Base-by-base conservation (phyloP, 2,888 invertebrate species). In the Mythimna lalbum region DNA sequence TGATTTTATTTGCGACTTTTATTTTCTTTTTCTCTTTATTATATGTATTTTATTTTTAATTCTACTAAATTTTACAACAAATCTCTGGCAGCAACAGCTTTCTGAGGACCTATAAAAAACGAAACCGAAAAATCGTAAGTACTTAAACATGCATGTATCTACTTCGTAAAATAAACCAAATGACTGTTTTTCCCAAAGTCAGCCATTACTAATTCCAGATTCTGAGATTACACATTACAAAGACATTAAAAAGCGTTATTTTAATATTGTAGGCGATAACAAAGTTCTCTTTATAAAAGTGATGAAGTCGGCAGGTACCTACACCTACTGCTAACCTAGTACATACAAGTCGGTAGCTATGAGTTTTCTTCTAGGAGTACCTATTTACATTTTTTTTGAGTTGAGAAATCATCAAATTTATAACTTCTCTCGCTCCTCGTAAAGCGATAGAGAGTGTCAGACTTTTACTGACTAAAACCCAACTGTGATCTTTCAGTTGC, bases 1-100 rank as follows among this genome's bases (percentile, higher is more conserved):
- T 10, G 19, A 9, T 61, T 27, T 7, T 4, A 55, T 43, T 50
- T 36, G 49, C 21, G 14, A 27, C 1, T 56, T n/a, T 27, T 33
- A 50, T 75, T 50, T 50, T 27, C 21, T 43, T 74, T 47, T 31
- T n/a, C 2, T 47, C 21, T 4, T 31, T 31, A 43, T 39, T 47
- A 4, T 10, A 21, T 39, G 0, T n/a, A 21, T 23, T 23, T 17
- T 5, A 36, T 17, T 19, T 53, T 9, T 27, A 17, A 60, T 19
- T 49, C 9, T 49, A 7, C 2, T 33, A n/a, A n/a, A n/a, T 1
- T 31, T 12, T 39, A n/a, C 7, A 27, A n/a, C 7, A 27, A 12
- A 31, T 23, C 7, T 14, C 14, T 17, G 9, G 2, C 17, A 61
- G 9, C 1, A 62, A 2, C 14, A 7, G 3, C 31, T 33, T n/a